A percentile compares a stretch with the other conserved stretches of the same genome.
Conservation (phyloP, 1,140 invertebrate species). For the Gryon sp. region DNA sequence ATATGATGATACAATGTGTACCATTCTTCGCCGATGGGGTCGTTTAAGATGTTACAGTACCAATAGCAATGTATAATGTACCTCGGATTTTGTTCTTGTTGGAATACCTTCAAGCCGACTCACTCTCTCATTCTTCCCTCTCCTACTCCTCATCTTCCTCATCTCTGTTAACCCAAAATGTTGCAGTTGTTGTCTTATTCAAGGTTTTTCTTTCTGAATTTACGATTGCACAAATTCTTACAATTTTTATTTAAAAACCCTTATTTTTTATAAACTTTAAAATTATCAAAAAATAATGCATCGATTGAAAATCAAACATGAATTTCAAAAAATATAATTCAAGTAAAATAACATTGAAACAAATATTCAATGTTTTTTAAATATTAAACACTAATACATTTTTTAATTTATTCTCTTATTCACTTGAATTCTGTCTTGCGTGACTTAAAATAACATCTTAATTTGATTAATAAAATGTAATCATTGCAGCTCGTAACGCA, state of each 20-base stretch:
- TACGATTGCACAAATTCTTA: constrained; percentile 12
- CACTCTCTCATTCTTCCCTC: too few species aligned
- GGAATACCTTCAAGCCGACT: constrained; percentile 67
- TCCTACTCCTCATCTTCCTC: constrained; percentile 58
- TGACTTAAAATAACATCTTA: not conserved
- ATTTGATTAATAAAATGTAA: constrained; percentile 24
- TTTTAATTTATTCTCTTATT: not conserved
- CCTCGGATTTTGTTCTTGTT: constrained; percentile 68
- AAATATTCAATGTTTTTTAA: too few species aligned
- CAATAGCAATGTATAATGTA: constrained; percentile 67
- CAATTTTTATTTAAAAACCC: constrained; percentile 32
- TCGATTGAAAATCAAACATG: too few species aligned
- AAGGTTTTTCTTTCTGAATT: constrained; percentile 19
- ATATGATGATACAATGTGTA: constrained; percentile 51
- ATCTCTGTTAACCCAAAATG: constrained; percentile 45
- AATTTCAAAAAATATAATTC: too few species aligned
- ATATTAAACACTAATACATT: not conserved
- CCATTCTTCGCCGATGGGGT: constrained; percentile 57
- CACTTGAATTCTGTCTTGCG: not conserved
- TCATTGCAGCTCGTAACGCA: constrained; percentile 14
- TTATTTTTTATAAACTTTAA: too few species aligned
- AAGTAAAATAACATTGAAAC: too few species aligned
- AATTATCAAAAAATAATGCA: too few species aligned
- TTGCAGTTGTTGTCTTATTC: constrained; percentile 34
- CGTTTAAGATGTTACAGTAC: constrained; percentile 69